phyloP scores from a whole-genome alignment of 2,888 invertebrate genomes.

The Anthophora plumipes region DNA sequence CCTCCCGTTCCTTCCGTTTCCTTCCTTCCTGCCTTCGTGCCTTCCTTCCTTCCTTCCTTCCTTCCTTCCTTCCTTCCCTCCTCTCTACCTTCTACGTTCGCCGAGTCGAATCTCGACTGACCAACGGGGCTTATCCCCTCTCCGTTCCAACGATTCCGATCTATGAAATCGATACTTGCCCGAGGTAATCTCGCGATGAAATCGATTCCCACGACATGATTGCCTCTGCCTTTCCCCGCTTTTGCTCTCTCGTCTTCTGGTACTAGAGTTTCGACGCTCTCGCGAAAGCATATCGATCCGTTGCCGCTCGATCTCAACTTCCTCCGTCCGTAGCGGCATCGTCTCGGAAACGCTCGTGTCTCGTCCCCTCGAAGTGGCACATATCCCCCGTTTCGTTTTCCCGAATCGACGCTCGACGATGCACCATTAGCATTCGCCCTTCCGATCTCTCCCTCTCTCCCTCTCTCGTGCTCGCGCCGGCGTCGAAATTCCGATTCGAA shows the following conservation, averaged over 20 bases:
- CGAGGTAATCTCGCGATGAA: slow-evolving; percentile 92
- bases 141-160: neutral
- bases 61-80: slow-evolving; percentile 38
- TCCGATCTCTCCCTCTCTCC: neutral
- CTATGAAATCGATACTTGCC: slow-evolving; percentile 85
- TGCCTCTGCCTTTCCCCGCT: slow-evolving; percentile 66
- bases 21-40: no score
- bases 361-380: slow-evolving; percentile 13
- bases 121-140: neutral
- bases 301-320: slow-evolving; percentile 51
- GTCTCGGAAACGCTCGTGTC: slow-evolving; percentile 13
- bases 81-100: no score
- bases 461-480: no score
- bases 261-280: neutral
- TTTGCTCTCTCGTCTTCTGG: slow-evolving; percentile 53
- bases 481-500: neutral
- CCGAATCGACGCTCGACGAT: neutral
- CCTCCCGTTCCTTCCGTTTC: slow-evolving; percentile 35
- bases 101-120: neutral
- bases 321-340: slow-evolving; percentile 54
- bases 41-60: no score
- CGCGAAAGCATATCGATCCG: slow-evolving; percentile 38
- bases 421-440: neutral
- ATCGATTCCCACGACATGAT: slow-evolving; percentile 95
- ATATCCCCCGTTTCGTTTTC: slow-evolving; percentile 36